phyloP scores from a whole-genome alignment of 2,888 invertebrate species.

The Sthenelais limicola region DNA sequence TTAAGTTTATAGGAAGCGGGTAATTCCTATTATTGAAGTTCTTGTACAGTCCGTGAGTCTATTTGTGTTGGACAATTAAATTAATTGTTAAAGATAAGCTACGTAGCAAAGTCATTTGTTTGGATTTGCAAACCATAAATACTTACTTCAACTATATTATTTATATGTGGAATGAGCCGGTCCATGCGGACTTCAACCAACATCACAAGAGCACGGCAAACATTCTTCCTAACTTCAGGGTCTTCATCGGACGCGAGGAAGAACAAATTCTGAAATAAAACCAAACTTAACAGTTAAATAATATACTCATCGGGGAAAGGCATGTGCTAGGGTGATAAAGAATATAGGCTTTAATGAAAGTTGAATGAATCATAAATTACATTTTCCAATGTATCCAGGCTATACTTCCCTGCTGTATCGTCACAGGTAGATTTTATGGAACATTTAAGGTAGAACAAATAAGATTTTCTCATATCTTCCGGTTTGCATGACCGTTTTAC shows the following conservation, averaged over 20 bases:
- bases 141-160: slow-evolving; percentile 92
- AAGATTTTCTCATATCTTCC: too few species aligned
- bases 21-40: too few species aligned
- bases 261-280: slow-evolving; percentile 82
- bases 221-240: slow-evolving; percentile 97
- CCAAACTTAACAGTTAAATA: neutral
- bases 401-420: neutral
- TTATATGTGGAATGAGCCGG: slow-evolving; percentile 93
- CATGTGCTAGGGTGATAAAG: neutral
- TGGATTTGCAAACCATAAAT: too few species aligned
- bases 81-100: too few species aligned
- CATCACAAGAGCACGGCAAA: slow-evolving; percentile 97
- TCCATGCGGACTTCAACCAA: slow-evolving; percentile 96
- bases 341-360: neutral
- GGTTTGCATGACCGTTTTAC: neutral
- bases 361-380: neutral
- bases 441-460: too few species aligned
- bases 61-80: too few species aligned
- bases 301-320: neutral
- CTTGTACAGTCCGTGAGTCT: too few species aligned
- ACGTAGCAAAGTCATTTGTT: too few species aligned
- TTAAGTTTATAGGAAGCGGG: too few species aligned
- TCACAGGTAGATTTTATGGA: neutral
- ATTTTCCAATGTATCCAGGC: neutral
- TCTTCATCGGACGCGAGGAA: slow-evolving; percentile 96